Conservation (phyloP, 2,113 vertebrate species). For the Halcyon malimbica region DNA sequence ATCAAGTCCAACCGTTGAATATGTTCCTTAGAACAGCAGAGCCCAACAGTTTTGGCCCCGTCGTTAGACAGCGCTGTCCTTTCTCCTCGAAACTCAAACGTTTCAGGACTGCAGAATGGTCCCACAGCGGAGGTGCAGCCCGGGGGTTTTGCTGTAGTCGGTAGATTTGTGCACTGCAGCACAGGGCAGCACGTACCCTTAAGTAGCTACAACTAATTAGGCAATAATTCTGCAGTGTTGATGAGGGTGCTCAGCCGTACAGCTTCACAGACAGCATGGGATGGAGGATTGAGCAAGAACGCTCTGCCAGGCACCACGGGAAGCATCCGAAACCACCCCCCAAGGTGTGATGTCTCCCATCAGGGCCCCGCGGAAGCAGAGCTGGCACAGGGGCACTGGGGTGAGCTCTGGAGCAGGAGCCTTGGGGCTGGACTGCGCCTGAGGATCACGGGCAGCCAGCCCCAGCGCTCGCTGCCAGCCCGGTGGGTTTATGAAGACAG, state of each 20-base stretch:
- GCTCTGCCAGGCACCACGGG: neutral
- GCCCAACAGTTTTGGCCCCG: neutral
- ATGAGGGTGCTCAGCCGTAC: neutral
- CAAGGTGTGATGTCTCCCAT: neutral
- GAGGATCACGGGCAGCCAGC: neutral
- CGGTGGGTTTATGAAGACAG: neutral
- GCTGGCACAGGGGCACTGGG: rapidly evolving
- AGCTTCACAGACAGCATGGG: neutral
- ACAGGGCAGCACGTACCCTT: neutral
- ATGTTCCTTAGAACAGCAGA: neutral
- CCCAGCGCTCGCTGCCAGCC: neutral
- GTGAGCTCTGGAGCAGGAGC: neutral
- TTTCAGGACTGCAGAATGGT: neutral
- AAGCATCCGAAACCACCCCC: neutral
- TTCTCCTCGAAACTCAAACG: neutral
- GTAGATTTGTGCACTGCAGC: rapidly evolving
- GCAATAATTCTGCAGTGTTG: neutral
- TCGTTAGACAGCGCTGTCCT: too few species aligned
- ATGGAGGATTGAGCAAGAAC: neutral
- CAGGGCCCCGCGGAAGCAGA: rapidly evolving
- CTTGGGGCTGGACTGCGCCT: neutral
- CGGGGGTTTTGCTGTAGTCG: rapidly evolving
- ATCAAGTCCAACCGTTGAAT: neutral
- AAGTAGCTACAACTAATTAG: neutral
- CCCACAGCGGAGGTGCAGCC: neutral